phyloP scores from a whole-genome alignment of 2,888 invertebrate genomes.

The Argyresthia albistria region DNA sequence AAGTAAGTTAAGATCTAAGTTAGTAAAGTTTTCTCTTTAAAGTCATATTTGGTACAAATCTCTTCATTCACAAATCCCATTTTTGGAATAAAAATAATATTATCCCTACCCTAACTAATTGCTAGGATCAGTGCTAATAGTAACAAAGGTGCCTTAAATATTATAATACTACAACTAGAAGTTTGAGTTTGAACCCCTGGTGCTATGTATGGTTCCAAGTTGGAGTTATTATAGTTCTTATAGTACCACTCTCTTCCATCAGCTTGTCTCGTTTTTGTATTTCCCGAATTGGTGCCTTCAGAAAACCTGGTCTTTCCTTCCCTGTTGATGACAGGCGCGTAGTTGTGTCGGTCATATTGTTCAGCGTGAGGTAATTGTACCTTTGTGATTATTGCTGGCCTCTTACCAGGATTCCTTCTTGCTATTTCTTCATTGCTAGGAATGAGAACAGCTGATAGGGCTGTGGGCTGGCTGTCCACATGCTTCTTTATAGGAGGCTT shows the following conservation, averaged over 20 bases:
- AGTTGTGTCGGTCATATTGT: conserved; percentile 41
- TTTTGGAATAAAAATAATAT: too few relatives aligned
- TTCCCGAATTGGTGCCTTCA: conserved; percentile 41
- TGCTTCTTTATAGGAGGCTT: conserved; percentile 43
- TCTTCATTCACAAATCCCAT: too few relatives aligned
- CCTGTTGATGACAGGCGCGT: conserved; percentile 48
- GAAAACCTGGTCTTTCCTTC: conserved; percentile 56
- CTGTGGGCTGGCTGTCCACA: conserved; percentile 50
- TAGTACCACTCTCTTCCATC: conserved; percentile 87
- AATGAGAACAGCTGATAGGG: conserved; percentile 75
- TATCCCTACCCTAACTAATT: too few relatives aligned
- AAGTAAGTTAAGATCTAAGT: too few relatives aligned
- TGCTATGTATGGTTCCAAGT: conserved; percentile 58
- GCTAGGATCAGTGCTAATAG: conserved; percentile 8
- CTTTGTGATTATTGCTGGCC: conserved; percentile 60
- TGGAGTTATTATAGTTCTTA: conserved; percentile 83
- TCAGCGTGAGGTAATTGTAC: conserved; percentile 50
- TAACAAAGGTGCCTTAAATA: conserved; percentile 8
- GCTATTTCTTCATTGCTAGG: conserved; percentile 63
- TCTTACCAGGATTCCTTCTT: conserved; percentile 36
- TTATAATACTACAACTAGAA: conserved; percentile 22
- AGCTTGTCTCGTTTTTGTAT: conserved; percentile 53
- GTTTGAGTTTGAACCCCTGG: conserved; percentile 35
- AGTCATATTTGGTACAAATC: too few relatives aligned
- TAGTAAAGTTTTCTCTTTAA: too few relatives aligned